These are phyloP conservation scores for Ichneumoninae sp. DNA, from an alignment of 2,888 invertebrate species.

Conservation along the genomic window DNA sequence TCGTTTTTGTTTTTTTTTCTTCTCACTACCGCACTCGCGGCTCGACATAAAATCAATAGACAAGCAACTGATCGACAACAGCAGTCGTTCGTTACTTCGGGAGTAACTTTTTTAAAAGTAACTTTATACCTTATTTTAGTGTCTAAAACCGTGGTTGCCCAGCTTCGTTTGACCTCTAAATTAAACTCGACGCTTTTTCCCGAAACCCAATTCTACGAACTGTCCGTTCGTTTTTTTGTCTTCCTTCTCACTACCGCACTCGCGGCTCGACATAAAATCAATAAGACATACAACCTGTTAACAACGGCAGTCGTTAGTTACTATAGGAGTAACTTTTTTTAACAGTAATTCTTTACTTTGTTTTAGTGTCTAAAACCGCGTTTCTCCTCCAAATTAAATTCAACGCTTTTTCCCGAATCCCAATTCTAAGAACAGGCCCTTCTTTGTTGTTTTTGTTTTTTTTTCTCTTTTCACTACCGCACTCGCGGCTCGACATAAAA, in stretches of 20 bases:
- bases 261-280: conserved; percentile 13
- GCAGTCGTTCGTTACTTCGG: conserved; percentile 26
- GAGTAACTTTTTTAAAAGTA: neutral
- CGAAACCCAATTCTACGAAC: neutral
- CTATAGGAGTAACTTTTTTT: neutral
- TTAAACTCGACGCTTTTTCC: neutral
- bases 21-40: neutral
- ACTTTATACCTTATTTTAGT: neutral
- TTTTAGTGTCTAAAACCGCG: neutral
- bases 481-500: conserved; percentile 6
- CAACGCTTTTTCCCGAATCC: neutral
- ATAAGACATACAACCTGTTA: conserved; percentile 42
- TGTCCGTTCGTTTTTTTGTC: neutral
- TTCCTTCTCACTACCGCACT: neutral
- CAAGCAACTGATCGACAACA: conserved; percentile 47
- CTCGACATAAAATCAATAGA: conserved; percentile 17
- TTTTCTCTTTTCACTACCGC: neutral
- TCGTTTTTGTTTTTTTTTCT: neutral
- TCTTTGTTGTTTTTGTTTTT: neutral
- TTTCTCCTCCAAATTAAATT: neutral
- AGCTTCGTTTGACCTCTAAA: neutral
- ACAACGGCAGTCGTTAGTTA: conserved; percentile 39
- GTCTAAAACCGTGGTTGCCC: neutral
- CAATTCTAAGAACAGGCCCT: neutral
- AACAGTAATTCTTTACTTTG: neutral